A percentile compares a stretch with the other conserved stretches of the same genome.
phyloP scores from a whole-genome alignment of 2,888 invertebrate genomes.

The Deilephila porcellus region DNA sequence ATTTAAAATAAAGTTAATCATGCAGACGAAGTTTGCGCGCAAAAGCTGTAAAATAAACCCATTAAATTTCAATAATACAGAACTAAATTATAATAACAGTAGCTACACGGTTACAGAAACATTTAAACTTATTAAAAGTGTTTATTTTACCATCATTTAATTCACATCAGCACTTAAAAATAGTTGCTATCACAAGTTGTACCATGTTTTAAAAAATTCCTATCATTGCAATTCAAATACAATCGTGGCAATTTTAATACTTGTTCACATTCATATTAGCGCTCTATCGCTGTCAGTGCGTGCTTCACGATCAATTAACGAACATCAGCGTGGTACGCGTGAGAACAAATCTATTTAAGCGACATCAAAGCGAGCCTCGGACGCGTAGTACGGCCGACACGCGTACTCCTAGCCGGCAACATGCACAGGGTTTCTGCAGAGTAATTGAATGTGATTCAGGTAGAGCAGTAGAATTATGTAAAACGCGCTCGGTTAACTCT shows the following conservation, averaged over 20 bases:
- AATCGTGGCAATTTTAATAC: neutral
- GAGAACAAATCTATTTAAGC: neutral
- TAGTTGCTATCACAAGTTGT: no score
- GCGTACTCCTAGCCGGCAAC: slow-evolving; percentile 16
- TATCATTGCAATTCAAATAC: no score
- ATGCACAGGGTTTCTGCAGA: slow-evolving; percentile 23
- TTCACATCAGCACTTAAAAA: no score
- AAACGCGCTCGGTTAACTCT: slow-evolving; percentile 11
- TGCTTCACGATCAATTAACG: slow-evolving; percentile 6
- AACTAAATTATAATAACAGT: no score
- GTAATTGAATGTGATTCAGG: slow-evolving; percentile 29
- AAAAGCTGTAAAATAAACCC: no score
- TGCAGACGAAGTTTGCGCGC: no score
- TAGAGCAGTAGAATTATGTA: slow-evolving; percentile 17
- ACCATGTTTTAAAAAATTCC: no score
- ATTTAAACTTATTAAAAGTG: no score
- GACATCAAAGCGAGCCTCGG: slow-evolving; percentile 14
- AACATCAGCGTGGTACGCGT: neutral
- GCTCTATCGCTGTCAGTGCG: neutral
- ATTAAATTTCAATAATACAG: no score
- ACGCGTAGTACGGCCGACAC: neutral
- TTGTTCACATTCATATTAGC: neutral
- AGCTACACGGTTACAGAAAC: no score
- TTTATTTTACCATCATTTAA: no score
- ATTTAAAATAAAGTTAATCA: no score